These are phyloP conservation scores for Phyllostomus discolor DNA, from an alignment of 2,113 vertebrate genomes.

Conservation along the genomic window DNA sequence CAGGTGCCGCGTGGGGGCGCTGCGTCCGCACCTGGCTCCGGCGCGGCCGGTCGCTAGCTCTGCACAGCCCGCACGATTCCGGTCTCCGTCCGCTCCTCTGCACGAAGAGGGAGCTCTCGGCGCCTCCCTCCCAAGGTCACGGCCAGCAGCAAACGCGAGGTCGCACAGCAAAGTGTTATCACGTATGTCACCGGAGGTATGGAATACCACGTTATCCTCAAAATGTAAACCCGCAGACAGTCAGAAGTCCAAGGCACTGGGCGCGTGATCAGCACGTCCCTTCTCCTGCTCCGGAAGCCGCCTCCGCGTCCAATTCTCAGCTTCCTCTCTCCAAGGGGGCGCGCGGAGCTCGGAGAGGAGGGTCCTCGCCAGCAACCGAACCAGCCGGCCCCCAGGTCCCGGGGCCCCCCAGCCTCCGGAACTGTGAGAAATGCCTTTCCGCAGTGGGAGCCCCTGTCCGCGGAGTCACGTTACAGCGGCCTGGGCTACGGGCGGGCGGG, in stretches of 20 bases:
- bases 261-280: neutral
- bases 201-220: neutral
- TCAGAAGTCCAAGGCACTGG: neutral
- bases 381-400: neutral
- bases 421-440: neutral
- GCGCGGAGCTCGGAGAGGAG: too few relatives aligned
- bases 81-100: neutral
- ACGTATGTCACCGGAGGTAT: neutral
- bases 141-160: neutral
- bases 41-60: neutral
- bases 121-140: neutral
- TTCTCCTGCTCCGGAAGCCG: neutral
- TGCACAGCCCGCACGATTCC: neutral
- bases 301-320: neutral
- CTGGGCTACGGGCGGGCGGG: rapidly evolving
- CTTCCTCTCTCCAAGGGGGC: neutral
- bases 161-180: neutral
- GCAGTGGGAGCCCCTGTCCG: neutral
- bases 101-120: neutral
- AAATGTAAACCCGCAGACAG: neutral
- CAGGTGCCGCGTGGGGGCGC: neutral
- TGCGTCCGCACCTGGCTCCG: neutral
- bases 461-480: neutral
- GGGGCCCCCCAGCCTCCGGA: neutral
- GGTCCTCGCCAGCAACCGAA: neutral